Percentiles rank a stretch among this genome's conserved stretches.
These are phyloP conservation scores for Coccyzus lansbergi DNA, from an alignment of 2,797 vertebrate genomes.

Conservation along the genomic window DNA sequence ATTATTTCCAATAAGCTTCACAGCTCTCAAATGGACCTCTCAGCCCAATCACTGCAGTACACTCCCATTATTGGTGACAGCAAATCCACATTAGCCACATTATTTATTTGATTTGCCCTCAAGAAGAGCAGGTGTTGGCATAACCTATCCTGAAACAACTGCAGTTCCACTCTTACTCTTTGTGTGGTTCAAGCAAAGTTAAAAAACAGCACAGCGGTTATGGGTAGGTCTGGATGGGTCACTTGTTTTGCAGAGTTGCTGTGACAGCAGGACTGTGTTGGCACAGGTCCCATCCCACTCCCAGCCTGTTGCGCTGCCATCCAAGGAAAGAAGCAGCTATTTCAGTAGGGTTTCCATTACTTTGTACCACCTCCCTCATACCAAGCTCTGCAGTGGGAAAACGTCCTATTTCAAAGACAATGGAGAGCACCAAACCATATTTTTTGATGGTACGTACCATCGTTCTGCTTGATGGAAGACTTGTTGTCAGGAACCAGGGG, in stretches of 20 bases:
- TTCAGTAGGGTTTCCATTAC: neutral
- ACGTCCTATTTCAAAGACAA: neutral
- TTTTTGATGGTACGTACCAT: constrained; percentile 30
- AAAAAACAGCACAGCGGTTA: neutral
- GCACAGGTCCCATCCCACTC: rapidly evolving
- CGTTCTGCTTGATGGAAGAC: constrained; percentile 65
- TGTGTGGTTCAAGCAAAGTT: neutral
- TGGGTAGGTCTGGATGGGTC: neutral
- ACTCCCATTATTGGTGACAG: neutral
- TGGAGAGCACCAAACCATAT: neutral
- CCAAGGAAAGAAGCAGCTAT: neutral
- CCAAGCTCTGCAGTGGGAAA: neutral
- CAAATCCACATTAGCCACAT: rapidly evolving
- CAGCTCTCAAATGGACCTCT: neutral
- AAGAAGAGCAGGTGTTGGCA: neutral
- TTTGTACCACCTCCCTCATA: neutral
- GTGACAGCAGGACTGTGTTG: neutral
- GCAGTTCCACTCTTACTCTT: neutral
- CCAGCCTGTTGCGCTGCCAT: neutral
- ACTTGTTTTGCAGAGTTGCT: rapidly evolving
- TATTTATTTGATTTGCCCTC: neutral
- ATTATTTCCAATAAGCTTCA: neutral
- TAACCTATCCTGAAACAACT: neutral
- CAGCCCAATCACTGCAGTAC: neutral
- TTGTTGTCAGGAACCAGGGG: constrained; percentile 65